phyloP scores from a whole-genome alignment of 2,888 invertebrate genomes.

The Meta bourneti region DNA sequence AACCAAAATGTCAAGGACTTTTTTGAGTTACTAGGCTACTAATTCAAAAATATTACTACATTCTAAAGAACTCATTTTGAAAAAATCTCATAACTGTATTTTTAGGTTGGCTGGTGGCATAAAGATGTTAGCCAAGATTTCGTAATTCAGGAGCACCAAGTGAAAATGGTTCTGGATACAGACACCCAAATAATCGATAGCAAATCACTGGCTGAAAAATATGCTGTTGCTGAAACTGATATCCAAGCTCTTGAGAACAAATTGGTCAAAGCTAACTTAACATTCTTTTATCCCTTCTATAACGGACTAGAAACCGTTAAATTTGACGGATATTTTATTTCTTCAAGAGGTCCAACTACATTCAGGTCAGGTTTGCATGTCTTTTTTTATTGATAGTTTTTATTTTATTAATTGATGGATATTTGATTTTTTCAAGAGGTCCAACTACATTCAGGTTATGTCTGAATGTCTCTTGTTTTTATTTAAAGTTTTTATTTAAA shows the following conservation, averaged over 20 bases:
- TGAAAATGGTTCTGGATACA: conserved; percentile 11
- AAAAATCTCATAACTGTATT: not conserved
- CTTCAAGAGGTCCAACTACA: not conserved
- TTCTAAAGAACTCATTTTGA: too few species aligned
- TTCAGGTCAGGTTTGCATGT: conserved; percentile 27
- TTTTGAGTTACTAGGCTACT: too few species aligned
- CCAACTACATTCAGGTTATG: too few species aligned
- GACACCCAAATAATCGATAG: not conserved
- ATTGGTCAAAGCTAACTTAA: conserved; percentile 5
- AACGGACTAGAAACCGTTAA: conserved; percentile 11
- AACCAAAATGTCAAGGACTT: too few species aligned
- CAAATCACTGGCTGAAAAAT: conserved; percentile 24
- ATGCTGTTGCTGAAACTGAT: conserved; percentile 1
- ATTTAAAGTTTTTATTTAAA: too few species aligned
- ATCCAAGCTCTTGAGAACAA: not conserved
- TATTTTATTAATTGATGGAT: too few species aligned
- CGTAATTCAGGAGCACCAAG: conserved; percentile 1
- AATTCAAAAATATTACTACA: too few species aligned
- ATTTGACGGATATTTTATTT: conserved; percentile 53
- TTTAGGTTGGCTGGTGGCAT: conserved; percentile 60
- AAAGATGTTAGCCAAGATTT: conserved; percentile 12
- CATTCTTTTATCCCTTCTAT: conserved; percentile 25
- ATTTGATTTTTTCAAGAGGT: too few species aligned
- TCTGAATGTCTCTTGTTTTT: too few species aligned
- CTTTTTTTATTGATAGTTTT: not conserved